Percentiles rank a stretch among this genome's conserved stretches.
Evolutionary conservation across 1,140 invertebrate genomes (phyloP).

Genomic region (Anastatus disparis): DNA sequence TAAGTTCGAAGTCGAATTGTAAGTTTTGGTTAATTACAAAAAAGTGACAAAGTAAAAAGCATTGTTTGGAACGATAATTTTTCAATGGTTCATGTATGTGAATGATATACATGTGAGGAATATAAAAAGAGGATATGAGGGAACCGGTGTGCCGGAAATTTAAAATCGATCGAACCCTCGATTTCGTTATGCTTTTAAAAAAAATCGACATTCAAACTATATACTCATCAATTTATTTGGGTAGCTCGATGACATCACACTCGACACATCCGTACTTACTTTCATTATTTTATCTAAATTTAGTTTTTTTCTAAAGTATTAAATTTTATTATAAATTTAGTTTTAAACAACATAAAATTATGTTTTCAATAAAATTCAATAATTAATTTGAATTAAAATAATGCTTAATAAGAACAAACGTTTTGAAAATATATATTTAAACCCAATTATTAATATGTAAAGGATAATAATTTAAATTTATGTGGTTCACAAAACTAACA

Average conservation of each 20-base stretch:
- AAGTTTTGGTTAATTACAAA: slow-evolving; percentile 16
- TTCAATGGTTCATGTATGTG: neutral
- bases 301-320: too few species aligned
- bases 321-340: too few species aligned
- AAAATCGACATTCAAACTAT: slow-evolving; percentile 10
- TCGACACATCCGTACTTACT: neutral
- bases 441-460: too few species aligned
- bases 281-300: too few species aligned
- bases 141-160: slow-evolving; percentile 11
- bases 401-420: too few species aligned
- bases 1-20: neutral
- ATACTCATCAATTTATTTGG: slow-evolving; percentile 11
- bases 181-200: neutral
- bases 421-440: too few species aligned
- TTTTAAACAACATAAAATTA: too few species aligned
- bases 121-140: neutral
- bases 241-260: neutral
- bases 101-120: too few species aligned
- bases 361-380: too few species aligned
- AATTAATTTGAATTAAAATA: too few species aligned
- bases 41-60: slow-evolving; percentile 38
- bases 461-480: too few species aligned
- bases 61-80: slow-evolving; percentile 24
- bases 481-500: too few species aligned
- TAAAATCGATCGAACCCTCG: slow-evolving; percentile 35